Evolutionary conservation across 2,888 invertebrate species (phyloP).

Genomic region (Nowickia ferox): DNA sequence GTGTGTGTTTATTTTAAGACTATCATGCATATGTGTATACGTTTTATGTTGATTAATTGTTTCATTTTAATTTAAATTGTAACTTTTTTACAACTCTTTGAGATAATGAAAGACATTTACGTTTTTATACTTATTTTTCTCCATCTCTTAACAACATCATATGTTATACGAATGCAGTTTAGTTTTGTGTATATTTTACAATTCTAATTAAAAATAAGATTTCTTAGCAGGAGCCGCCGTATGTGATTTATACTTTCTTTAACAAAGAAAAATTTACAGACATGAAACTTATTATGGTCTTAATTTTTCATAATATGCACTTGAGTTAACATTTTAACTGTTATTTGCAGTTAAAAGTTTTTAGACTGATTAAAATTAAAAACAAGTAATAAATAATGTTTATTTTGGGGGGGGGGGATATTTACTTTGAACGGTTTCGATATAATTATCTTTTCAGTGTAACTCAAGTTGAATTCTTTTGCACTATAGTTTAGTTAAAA

Average conservation of each 20-base stretch:
- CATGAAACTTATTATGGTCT: background rate
- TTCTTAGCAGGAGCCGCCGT: background rate
- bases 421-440: too few relatives aligned
- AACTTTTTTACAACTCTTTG: constrained; percentile 53
- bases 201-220: constrained; percentile 56
- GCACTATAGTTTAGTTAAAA: too few relatives aligned
- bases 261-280: background rate
- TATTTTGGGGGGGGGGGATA: too few relatives aligned
- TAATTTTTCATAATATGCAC: background rate
- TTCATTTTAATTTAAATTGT: constrained; percentile 67
- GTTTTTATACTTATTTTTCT: background rate
- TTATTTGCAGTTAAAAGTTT: background rate
- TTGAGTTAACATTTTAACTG: background rate
- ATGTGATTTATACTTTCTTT: constrained; percentile 17
- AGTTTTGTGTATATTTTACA: constrained; percentile 18
- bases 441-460: too few relatives aligned
- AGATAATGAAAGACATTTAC: constrained; percentile 26
- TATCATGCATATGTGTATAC: constrained; percentile 14
- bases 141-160: constrained; percentile 11
- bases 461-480: too few relatives aligned
- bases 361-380: background rate
- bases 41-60: constrained; percentile 69
- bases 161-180: background rate
- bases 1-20: constrained; percentile 1
- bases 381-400: too few relatives aligned